Conservation (phyloP, 2,888 invertebrate species). For the Ennomos erosarius region DNA sequence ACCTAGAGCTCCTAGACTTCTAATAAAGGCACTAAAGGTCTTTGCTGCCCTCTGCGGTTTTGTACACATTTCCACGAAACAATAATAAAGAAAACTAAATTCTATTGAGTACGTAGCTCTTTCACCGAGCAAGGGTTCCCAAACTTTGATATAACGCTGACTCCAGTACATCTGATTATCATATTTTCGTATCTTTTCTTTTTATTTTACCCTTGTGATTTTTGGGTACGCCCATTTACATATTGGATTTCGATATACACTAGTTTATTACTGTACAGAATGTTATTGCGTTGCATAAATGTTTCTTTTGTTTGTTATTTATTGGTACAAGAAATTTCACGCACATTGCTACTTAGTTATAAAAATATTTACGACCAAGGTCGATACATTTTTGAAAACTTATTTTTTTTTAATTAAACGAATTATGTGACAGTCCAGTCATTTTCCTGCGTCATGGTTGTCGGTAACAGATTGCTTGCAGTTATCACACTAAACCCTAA, state of each 20-base stretch:
- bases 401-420: too few relatives aligned
- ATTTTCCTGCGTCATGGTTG: too few relatives aligned
- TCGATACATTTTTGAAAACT: too few relatives aligned
- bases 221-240: slow-evolving; percentile 71
- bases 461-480: too few relatives aligned
- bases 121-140: slow-evolving; percentile 43
- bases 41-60: too few relatives aligned
- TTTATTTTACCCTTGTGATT: slow-evolving; percentile 80
- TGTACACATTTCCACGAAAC: background rate
- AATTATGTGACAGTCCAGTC: too few relatives aligned
- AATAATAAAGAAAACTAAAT: background rate
- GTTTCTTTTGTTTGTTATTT: slow-evolving; percentile 59
- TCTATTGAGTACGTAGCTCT: slow-evolving; percentile 11
- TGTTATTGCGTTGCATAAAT: slow-evolving; percentile 63
- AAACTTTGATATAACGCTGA: slow-evolving; percentile 58
- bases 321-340: slow-evolving; percentile 14
- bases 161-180: slow-evolving; percentile 76
- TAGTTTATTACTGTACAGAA: slow-evolving; percentile 73
- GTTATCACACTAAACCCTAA: too few relatives aligned
- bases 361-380: too few relatives aligned
- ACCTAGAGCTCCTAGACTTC: too few relatives aligned
- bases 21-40: too few relatives aligned
- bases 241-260: slow-evolving; percentile 79
- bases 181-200: slow-evolving; percentile 71
- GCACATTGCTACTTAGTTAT: too few relatives aligned